Evolutionary conservation across 2,888 invertebrate species (phyloP).

Genomic region (Bhutanitis thaidina): DNA sequence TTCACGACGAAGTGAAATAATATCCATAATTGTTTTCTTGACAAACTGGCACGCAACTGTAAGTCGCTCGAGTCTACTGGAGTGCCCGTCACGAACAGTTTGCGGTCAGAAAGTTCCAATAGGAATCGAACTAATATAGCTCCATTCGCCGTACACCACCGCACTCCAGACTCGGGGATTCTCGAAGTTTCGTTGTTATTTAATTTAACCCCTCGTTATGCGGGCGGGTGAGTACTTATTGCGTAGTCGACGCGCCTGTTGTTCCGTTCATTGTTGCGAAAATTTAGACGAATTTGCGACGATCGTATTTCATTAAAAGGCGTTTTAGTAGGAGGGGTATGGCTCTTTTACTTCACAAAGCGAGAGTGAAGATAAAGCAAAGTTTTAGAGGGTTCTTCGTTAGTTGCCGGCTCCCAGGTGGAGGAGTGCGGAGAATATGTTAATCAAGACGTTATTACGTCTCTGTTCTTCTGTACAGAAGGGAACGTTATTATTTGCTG

Average conservation of each 20-base stretch:
- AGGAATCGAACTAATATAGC: constrained; percentile 55
- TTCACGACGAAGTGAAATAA: background rate
- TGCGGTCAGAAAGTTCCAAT: constrained; percentile 59
- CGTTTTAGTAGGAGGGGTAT: constrained; percentile 63
- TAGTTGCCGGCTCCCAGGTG: constrained; percentile 65
- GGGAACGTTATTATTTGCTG: constrained; percentile 10
- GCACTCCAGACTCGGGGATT: constrained; percentile 38
- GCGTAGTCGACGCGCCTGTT: constrained; percentile 52
- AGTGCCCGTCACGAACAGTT: constrained; percentile 45
- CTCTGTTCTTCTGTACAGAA: constrained; percentile 20
- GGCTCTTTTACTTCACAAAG: constrained; percentile 68
- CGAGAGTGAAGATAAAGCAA: constrained; percentile 60
- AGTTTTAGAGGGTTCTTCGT: constrained; percentile 68
- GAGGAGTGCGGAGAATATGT: constrained; percentile 35
- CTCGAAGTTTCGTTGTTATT: constrained; percentile 69
- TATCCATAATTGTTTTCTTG: constrained; percentile 13
- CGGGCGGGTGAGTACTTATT: constrained; percentile 53
- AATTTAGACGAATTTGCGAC: constrained; percentile 71
- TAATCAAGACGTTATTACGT: constrained; percentile 34
- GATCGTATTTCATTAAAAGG: constrained; percentile 71
- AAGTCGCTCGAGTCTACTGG: constrained; percentile 24
- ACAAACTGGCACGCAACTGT: constrained; percentile 27
- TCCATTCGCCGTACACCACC: constrained; percentile 35
- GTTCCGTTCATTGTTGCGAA: constrained; percentile 64
- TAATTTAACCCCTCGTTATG: constrained; percentile 71